Base-by-base conservation (phyloP, 2,113 vertebrate species). In the Holacanthus passer region DNA sequence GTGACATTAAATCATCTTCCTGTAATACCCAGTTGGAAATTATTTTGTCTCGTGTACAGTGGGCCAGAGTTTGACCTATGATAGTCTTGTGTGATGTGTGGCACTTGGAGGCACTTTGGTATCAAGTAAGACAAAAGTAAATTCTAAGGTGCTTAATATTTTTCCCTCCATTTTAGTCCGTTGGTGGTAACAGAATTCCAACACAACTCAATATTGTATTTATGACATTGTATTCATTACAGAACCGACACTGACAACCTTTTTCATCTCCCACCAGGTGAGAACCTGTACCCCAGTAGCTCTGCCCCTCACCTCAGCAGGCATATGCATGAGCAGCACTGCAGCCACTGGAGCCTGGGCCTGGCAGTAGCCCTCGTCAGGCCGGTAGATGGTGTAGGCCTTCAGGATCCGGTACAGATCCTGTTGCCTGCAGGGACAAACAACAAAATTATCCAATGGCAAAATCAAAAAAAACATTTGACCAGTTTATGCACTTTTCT, bases 251-350 rank as follows among this genome's bases (percentile, higher is more conserved):
- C 4, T 16, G 7, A 47, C 29, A 50, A 41, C 5, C 27, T 7
- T 16, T 35, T 58, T 63, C 1, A 3, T 48, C 60, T 32, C 32
- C 27, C 13, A 29, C 17, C 2, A 29, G 12, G 41, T 8, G 50
- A 20, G 35, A 74, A 45, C 53, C 16, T 22, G 14, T 8, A 22
- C 3, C n/a, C 20, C 16, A 1, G 0, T 20, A 13, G 5, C 17
- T 59, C 65, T 22, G 32, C 2, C 27, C 32, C 94, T 94, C 79
- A 98, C 97, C 96, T 98, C 97, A 2, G 97, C 97, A 16, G 97
- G 97, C 97, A 98, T 98, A 85, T 98, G 97, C 97, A 98, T 98
- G 80, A 98, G 96, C 84, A 98, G 92, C 47, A 98, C 97, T 0
- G 97, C 97, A 0, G 97, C 97, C 87, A 98, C 97, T 0, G 97